Base-by-base conservation (phyloP, 1,140 invertebrate species). In the Myzus persicae region DNA sequence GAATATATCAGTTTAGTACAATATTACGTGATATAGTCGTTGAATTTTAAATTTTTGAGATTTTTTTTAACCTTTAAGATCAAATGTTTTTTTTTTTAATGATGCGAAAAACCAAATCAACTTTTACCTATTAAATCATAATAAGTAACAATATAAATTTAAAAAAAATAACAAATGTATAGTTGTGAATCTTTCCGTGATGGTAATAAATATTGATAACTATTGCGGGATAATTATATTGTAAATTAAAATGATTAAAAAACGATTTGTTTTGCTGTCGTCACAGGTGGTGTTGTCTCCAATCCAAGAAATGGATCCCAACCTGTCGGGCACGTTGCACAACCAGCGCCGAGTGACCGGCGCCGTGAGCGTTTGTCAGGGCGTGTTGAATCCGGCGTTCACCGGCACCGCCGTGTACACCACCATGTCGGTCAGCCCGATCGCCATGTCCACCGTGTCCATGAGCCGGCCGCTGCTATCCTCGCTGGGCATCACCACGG, bases 201-300 rank as follows among this genome's bases (percentile, higher is more conserved):
- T 48, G 18, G 2, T 51, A 51, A 51, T 51, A 51, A n/a, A 6
- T 51, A 51, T 51, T 22, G 22, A 5, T 51, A 51, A 5, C 24
- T 51, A 51, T 24, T 6, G 2, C 20, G 0, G 48, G 22, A 6
- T 51, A 22, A 51, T 24, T 51, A 51, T 18, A 51, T 22, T 6
- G 2, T 51, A 51, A 51, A 51, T 22, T 22, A 22, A 51, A 51
- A 51, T 22, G 7, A 24, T 51, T 51, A 24, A 51, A 51, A 24
- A 51, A 51, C 22, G 20, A 59, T 59, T 26, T 59, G 54, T 54
- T 54, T 22, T 54, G 51, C 0, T 6, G 54, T 7, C 54, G 26
- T 76, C 94, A 46, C 97, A 97, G 94, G 97, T 98, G 36, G 96
- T 98, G 4, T 95, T 98, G 40, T 97, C 97, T 6, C 97, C 97